These are phyloP conservation scores for Drosophila planitibia DNA, from an alignment of 2,888 invertebrate species.

Conservation along the genomic window DNA sequence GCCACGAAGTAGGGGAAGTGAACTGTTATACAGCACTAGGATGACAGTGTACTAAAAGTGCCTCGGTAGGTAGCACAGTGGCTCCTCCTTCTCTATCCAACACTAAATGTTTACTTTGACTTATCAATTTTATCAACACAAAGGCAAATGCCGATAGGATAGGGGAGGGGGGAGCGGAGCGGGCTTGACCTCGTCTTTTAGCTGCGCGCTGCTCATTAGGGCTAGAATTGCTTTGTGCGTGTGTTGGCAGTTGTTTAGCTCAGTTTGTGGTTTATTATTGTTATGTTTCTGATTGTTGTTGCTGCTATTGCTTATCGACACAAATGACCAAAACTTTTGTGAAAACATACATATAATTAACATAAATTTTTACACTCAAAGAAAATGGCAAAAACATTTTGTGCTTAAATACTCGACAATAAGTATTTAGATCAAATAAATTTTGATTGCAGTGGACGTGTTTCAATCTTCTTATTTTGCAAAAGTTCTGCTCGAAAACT, in stretches of 20 bases:
- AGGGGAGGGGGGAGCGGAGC: not conserved
- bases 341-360: constrained; percentile 35
- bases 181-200: constrained; percentile 67
- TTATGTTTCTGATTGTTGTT: constrained; percentile 7
- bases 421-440: not conserved
- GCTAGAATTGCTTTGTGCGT: constrained; percentile 52
- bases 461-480: not conserved
- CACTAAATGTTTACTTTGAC: constrained; percentile 35
- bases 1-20: constrained; percentile 10
- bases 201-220: constrained; percentile 69
- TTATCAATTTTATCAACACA: constrained; percentile 68
- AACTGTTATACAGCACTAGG: constrained; percentile 48
- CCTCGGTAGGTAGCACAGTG: too few relatives aligned
- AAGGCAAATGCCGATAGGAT: not conserved
- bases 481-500: constrained; percentile 4
- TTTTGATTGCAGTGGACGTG: not conserved
- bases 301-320: constrained; percentile 54
- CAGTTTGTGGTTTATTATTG: constrained; percentile 51
- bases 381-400: not conserved
- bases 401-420: not conserved
- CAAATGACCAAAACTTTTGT: constrained; percentile 51
- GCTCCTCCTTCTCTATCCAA: constrained; percentile 1
- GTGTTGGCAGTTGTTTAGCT: constrained; percentile 34
- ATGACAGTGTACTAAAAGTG: constrained; percentile 65
- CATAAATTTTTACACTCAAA: constrained; percentile 5